Evolutionary conservation across 1,140 invertebrate species (phyloP), one percentile per base, ranked within the genome.

Genomic region (Pristionchus pacificus): DNA sequence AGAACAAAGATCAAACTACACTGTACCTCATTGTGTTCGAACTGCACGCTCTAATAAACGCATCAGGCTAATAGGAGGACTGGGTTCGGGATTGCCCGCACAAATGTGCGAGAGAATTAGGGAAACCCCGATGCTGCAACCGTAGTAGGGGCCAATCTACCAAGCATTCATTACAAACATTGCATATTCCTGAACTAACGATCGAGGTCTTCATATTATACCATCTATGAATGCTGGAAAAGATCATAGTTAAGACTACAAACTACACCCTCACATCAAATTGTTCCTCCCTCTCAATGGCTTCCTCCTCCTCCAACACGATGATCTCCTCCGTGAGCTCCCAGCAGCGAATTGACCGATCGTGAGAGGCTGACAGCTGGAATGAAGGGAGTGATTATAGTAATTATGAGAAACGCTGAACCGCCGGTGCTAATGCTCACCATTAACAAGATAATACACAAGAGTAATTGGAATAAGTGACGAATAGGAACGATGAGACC

Each of bases 241-340:
- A n/a, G n/a, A n/a, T n/a, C n/a, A n/a, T n/a, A n/a, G n/a, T n/a
- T n/a, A n/a, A n/a, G n/a, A n/a, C n/a, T n/a, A n/a, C n/a, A n/a
- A n/a, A n/a, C n/a, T n/a, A n/a, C 6, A 49, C 19, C 19, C 38
- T 49, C 38, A 49, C 38, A 19, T 49, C 19, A 19, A 49, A 49
- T 19, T 58, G 14, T n/a, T 1, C 63, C 24, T 33, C 24, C 28
- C 63, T 32, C 65, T 80, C 75, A 77, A 85, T 84, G 86, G 98
- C 95, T 77, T 90, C 89, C 76, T 94, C 89, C 84, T 98, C 96
- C 81, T 94, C 90, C 6, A 98, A 85, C 38, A 98, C 91, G 33
- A 98, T 87, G 0, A 91, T 89, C 85, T 98, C 94, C 60, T 91
- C 88, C 0, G 92, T 92, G 79, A 91, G 90, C 82, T 93, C 88